A percentile compares a stretch with the other conserved stretches of the same genome.
Evolutionary conservation across 2,797 vertebrate species (phyloP).

Genomic region (Oceanodroma leucorhoa): DNA sequence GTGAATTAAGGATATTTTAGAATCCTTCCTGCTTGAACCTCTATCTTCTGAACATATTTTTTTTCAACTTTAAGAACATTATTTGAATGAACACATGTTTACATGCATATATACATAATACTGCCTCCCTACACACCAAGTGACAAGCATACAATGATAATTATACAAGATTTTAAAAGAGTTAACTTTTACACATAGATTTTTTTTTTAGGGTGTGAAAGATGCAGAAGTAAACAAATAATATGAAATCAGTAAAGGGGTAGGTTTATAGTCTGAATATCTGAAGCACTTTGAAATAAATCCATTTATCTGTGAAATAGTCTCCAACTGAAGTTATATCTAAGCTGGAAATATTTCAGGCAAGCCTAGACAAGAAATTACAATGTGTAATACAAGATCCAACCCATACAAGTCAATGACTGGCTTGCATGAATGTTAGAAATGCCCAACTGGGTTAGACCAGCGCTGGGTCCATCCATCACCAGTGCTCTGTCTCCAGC

Average conservation of each 20-base stretch:
- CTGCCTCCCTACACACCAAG: background rate
- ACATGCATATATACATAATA: fast-evolving
- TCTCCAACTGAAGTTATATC: background rate
- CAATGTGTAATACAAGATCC: background rate
- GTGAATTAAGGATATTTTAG: background rate
- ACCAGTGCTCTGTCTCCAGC: background rate
- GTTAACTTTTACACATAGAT: background rate
- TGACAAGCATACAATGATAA: background rate
- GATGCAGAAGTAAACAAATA: background rate
- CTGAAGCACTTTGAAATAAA: background rate
- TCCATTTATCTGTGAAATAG: background rate
- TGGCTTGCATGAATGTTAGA: background rate
- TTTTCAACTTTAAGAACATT: background rate
- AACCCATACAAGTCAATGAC: background rate
- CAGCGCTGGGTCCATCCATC: background rate
- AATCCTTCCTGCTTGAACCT: background rate
- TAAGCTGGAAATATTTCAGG: background rate
- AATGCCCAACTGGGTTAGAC: background rate
- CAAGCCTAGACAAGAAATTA: background rate
- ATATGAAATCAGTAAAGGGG: background rate
- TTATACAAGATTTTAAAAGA: background rate
- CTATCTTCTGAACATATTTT: background rate
- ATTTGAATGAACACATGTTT: background rate
- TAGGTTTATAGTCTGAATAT: background rate
- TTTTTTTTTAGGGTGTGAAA: background rate